Percentiles rank a stretch among this genome's conserved stretches.
These are phyloP conservation scores for Sprattus sprattus DNA, from an alignment of 2,113 vertebrate genomes.

Conservation along the genomic window DNA sequence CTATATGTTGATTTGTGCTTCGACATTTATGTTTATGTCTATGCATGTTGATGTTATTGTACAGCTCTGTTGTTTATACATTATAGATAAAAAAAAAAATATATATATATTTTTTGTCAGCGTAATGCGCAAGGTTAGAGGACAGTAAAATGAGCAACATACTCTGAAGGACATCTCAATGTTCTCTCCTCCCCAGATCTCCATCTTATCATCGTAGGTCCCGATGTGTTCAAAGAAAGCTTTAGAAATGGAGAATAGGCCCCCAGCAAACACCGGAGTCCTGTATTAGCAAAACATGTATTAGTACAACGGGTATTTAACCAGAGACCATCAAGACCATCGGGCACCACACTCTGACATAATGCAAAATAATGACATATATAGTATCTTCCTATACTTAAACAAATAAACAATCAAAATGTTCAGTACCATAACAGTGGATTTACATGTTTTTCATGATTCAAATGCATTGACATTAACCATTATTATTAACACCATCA, in stretches of 20 bases:
- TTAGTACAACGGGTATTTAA: too few species aligned
- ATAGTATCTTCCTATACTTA: too few species aligned
- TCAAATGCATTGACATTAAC: background rate
- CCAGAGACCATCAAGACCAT: too few species aligned
- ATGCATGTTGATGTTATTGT: too few species aligned
- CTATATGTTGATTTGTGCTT: too few species aligned
- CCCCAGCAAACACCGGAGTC: constrained; percentile 81
- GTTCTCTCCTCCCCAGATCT: constrained; percentile 88
- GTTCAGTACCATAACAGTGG: background rate
- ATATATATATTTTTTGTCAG: too few species aligned
- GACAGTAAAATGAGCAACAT: constrained; percentile 40
- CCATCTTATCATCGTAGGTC: constrained; percentile 85
- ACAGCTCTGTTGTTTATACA: too few species aligned
- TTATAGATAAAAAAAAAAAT: too few species aligned
- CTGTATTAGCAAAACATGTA: constrained; percentile 50
- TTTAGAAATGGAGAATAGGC: constrained; percentile 83
- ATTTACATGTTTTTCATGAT: background rate
- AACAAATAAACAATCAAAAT: background rate
- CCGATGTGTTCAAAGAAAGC: constrained; percentile 83
- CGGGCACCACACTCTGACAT: too few species aligned
- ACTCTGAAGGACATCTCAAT: constrained; percentile 89
- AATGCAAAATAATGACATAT: too few species aligned
- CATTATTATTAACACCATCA: background rate
- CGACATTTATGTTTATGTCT: too few species aligned
- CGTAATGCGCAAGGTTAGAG: too few species aligned